Evolutionary conservation across 1,140 invertebrate genomes (phyloP).

Genomic region (Calosoma granatense): DNA sequence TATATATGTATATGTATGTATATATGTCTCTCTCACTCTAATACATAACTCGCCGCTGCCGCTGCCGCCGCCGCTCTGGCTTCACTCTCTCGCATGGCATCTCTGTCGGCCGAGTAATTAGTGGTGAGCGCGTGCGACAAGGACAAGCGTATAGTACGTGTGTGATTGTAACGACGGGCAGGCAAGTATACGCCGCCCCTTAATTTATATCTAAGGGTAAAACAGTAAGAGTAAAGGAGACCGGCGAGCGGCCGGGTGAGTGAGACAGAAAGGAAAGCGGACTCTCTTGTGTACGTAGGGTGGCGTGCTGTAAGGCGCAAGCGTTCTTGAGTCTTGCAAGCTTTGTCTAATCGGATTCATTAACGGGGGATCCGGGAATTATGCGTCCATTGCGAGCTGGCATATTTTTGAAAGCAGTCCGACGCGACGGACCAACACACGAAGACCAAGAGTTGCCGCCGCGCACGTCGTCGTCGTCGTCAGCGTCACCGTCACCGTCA

Average conservation of each 20-base stretch:
- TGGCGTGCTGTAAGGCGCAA: constrained; percentile 32
- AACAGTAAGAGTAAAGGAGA: constrained; percentile 34
- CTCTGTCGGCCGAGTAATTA: constrained; percentile 31
- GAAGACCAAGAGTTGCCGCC: background rate
- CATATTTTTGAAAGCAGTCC: constrained; percentile 36
- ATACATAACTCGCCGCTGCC: too few species aligned
- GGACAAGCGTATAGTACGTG: constrained; percentile 21
- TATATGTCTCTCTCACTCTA: too few species aligned
- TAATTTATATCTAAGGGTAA: constrained; percentile 37
- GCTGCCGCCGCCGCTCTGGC: background rate
- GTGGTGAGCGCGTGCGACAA: constrained; percentile 25
- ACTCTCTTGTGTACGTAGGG: constrained; percentile 22
- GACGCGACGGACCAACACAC: constrained; percentile 21
- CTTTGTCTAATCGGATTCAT: constrained; percentile 46
- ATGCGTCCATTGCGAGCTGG: constrained; percentile 41
- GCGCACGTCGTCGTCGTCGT: background rate
- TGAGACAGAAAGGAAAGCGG: constrained; percentile 14
- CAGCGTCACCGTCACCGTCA: background rate
- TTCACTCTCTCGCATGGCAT: background rate
- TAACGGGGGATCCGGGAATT: constrained; percentile 42
- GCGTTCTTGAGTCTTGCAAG: constrained; percentile 35
- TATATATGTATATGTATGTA: too few species aligned
- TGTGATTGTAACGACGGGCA: constrained; percentile 30
- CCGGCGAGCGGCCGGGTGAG: constrained; percentile 20
- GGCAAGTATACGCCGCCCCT: constrained; percentile 34